A percentile compares a stretch with the other conserved stretches of the same genome.
Evolutionary conservation across 2,888 invertebrate genomes (phyloP).

Genomic region (Agrochola macilenta): DNA sequence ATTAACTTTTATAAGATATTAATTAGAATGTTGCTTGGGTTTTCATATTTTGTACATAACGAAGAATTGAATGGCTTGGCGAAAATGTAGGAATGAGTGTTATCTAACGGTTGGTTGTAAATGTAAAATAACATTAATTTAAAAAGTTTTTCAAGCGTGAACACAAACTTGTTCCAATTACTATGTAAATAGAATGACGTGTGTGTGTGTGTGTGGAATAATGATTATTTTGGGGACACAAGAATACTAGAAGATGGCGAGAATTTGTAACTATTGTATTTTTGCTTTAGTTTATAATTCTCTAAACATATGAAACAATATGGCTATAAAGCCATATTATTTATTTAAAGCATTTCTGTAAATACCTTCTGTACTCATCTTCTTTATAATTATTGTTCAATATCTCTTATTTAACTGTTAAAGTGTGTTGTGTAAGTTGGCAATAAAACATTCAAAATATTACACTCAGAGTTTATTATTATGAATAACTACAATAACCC

Average conservation of each 20-base stretch:
- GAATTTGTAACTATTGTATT: not conserved
- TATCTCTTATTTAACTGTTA: conserved; percentile 43
- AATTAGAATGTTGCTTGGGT: conserved; percentile 12
- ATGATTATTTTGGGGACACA: conserved; percentile 4
- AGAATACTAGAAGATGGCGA: not conserved
- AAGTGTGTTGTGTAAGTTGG: conserved; percentile 54
- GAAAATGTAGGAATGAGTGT: conserved; percentile 14
- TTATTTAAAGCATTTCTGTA: not conserved
- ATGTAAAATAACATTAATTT: conserved; percentile 7
- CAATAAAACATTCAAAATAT: conserved; percentile 58
- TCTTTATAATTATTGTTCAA: conserved; percentile 6
- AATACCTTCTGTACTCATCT: conserved; percentile 1
- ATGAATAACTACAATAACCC: conserved; percentile 69
- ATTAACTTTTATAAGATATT: conserved; percentile 26
- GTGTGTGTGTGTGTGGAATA: conserved; percentile 4
- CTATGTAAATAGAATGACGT: conserved; percentile 24
- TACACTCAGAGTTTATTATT: conserved; percentile 65
- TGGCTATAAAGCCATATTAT: not conserved
- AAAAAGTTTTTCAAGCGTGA: conserved; percentile 9
- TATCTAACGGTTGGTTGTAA: conserved; percentile 8
- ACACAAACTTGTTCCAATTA: conserved; percentile 27
- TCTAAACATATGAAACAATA: not conserved
- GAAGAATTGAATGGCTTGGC: conserved; percentile 7
- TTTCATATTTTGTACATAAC: conserved; percentile 41
- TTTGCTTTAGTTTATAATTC: conserved; percentile 5